Conservation (phyloP, 2,888 invertebrate genomes). For the Pediacus dermestoides region DNA sequence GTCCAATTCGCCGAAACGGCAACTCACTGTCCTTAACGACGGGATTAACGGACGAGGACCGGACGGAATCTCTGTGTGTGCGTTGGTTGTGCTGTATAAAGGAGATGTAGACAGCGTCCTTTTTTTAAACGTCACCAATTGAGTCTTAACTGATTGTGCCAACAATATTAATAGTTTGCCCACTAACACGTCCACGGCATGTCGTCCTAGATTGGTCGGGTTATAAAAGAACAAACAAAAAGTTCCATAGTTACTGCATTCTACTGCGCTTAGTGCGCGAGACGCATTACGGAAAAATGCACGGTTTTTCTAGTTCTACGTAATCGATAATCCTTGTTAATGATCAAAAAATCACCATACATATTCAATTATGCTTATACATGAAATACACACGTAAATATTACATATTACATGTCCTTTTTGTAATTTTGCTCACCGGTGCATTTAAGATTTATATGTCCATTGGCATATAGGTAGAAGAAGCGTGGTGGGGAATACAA, state of each 20-base stretch:
- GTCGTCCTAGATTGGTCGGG: too few relatives aligned
- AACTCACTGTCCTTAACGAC: conserved; percentile 36
- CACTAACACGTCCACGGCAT: too few relatives aligned
- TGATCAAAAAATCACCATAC: too few relatives aligned
- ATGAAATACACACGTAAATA: conserved; percentile 6
- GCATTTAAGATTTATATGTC: conserved; percentile 19
- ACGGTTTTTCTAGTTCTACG: too few relatives aligned
- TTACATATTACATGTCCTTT: conserved; percentile 2
- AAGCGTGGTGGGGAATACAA: conserved; percentile 11
- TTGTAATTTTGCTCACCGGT: conserved; percentile 17
- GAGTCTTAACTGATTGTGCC: conserved; percentile 1
- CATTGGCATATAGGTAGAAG: conserved; percentile 8
- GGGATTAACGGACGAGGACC: conserved; percentile 25
- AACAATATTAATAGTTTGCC: background rate
- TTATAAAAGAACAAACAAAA: too few relatives aligned
- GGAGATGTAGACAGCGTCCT: conserved; percentile 4
- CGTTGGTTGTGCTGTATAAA: conserved; percentile 2
- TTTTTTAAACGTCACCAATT: background rate
- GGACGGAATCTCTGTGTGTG: conserved; percentile 5
- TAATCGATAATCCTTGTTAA: too few relatives aligned
- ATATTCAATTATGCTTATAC: conserved; percentile 4
- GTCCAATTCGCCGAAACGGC: conserved; percentile 26
- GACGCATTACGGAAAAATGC: too few relatives aligned
- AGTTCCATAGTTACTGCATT: too few relatives aligned
- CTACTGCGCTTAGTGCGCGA: too few relatives aligned